A percentile compares a stretch with the other conserved stretches of the same genome.
Conservation (phyloP, 2,113 vertebrate genomes). For the Silurus asotus region DNA sequence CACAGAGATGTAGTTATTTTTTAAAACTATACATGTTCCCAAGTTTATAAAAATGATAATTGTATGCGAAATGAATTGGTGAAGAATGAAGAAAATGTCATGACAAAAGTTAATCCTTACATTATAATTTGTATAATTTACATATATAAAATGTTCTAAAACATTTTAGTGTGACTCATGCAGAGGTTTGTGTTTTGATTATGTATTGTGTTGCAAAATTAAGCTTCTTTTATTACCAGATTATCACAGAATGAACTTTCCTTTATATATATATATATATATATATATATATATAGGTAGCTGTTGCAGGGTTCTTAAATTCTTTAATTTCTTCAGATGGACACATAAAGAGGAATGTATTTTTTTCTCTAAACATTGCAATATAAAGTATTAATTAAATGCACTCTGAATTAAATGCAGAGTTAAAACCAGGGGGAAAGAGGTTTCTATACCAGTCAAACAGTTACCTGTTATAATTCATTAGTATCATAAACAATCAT, state of each 20-base stretch:
- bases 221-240: neutral
- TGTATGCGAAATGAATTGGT: neutral
- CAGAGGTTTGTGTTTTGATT: neutral
- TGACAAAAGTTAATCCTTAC: neutral
- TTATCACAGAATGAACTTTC: neutral
- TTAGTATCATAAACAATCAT: neutral
- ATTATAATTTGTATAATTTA: neutral
- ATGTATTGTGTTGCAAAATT: neutral
- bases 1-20: neutral
- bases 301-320: neutral
- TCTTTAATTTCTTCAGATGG: neutral
- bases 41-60: neutral
- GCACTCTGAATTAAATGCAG: neutral
- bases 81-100: neutral
- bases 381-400: neutral
- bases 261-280: neutral
- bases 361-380: too few relatives aligned
- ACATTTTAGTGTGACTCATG: neutral
- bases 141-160: neutral
- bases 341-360: neutral
- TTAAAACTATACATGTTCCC: neutral
- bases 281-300: too few relatives aligned
- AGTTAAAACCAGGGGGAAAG: neutral
- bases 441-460: neutral
- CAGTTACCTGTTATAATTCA: neutral